These are phyloP conservation scores for Tragelaphus imberbis DNA, from an alignment of 2,113 vertebrate species.

Conservation along the genomic window DNA sequence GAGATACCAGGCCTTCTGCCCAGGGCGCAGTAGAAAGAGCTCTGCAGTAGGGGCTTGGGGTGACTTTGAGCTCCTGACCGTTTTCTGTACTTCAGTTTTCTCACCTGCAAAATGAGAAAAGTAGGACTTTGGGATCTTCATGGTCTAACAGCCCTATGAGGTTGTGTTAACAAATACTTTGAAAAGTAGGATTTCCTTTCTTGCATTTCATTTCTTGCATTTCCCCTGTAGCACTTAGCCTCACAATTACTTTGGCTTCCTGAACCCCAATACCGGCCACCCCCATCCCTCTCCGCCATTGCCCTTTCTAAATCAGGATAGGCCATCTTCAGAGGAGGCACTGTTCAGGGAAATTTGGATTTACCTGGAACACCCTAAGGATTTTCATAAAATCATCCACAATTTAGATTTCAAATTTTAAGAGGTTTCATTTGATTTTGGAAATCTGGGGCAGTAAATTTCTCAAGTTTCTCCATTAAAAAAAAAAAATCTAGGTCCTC, in stretches of 20 bases:
- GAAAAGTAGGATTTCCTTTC: neutral
- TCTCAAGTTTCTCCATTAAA: neutral
- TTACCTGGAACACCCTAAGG: neutral
- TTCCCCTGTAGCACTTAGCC: neutral
- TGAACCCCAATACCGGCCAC: no score
- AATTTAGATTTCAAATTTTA: neutral
- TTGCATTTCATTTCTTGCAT: neutral
- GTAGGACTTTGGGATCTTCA: neutral
- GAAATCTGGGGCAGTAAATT: neutral
- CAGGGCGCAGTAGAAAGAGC: neutral
- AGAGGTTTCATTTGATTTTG: neutral
- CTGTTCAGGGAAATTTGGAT: neutral
- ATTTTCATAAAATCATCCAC: neutral
- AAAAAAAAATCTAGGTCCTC: neutral
- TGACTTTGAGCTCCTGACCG: neutral
- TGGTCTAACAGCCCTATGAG: neutral
- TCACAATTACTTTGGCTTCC: neutral
- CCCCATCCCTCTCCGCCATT: neutral
- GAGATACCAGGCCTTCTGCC: neutral
- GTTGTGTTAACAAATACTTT: neutral
- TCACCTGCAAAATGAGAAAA: neutral
- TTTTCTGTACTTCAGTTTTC: neutral
- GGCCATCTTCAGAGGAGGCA: neutral
- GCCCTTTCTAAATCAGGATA: neutral
- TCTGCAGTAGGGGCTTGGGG: neutral